A percentile compares a stretch with the other conserved stretches of the same genome.
Evolutionary conservation across 2,888 invertebrate genomes (phyloP).

Genomic region (Scaptodrosophila latifasciaeformis): DNA sequence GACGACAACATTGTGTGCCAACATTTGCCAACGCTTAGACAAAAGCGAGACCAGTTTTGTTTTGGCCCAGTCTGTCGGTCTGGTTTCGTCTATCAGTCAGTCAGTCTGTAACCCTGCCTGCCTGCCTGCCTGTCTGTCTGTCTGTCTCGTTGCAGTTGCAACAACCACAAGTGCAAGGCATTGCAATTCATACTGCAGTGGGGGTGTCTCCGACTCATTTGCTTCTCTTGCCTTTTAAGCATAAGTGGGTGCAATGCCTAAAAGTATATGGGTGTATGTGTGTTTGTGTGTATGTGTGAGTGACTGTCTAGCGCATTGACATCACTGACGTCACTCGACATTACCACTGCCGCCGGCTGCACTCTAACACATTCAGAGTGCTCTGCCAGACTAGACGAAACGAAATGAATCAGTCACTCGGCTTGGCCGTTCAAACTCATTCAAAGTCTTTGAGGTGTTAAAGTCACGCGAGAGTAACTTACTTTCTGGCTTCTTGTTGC

Average conservation of each 20-base stretch:
- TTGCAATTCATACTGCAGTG: slow-evolving; percentile 3
- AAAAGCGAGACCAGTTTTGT: slow-evolving; percentile 47
- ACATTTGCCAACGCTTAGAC: neutral
- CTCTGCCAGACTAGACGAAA: slow-evolving; percentile 7
- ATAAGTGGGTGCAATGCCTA: too few species aligned
- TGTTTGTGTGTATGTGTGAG: slow-evolving; percentile 23
- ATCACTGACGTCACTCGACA: slow-evolving; percentile 34
- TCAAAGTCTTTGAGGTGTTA: slow-evolving; percentile 55
- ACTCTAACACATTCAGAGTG: neutral
- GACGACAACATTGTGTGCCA: too few species aligned
- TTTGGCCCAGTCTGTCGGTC: slow-evolving; percentile 1
- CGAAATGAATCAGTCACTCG: slow-evolving; percentile 7
- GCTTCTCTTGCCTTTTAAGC: too few species aligned
- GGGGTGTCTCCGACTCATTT: slow-evolving; percentile 1
- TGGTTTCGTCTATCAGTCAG: neutral
- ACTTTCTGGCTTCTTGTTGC: slow-evolving; percentile 58
- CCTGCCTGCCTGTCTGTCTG: too few species aligned
- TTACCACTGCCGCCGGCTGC: slow-evolving; percentile 1
- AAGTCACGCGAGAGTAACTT: slow-evolving; percentile 59
- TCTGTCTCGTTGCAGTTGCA: slow-evolving; percentile 17
- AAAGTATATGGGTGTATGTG: neutral
- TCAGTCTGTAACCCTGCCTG: neutral
- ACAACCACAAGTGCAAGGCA: slow-evolving; percentile 2
- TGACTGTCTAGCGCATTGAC: slow-evolving; percentile 60
- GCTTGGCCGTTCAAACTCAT: slow-evolving; percentile 27